phyloP scores from a whole-genome alignment of 2,113 vertebrate species.

The Chinchilla lanigera region DNA sequence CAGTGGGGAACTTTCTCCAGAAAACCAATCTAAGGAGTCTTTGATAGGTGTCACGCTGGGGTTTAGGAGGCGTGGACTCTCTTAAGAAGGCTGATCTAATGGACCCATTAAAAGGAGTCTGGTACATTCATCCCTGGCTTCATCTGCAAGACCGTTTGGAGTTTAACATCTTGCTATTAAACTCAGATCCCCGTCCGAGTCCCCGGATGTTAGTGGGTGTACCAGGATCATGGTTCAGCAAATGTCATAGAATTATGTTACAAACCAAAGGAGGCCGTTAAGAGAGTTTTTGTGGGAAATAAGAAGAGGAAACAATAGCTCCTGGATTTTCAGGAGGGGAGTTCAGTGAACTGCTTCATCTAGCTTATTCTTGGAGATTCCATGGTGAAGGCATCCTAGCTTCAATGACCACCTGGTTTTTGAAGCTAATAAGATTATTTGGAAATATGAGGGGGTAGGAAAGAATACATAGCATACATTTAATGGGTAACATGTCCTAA shows the following conservation, averaged over 20 bases:
- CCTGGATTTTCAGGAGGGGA: neutral
- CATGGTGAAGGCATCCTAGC: neutral
- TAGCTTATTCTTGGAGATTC: neutral
- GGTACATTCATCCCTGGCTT: neutral
- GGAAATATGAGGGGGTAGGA: neutral
- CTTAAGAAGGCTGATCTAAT: neutral
- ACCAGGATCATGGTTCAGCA: neutral
- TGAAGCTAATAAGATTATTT: neutral
- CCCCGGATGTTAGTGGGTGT: neutral
- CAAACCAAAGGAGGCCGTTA: neutral
- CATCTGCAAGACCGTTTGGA: neutral
- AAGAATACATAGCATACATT: no score
- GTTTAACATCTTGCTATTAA: neutral
- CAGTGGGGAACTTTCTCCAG: neutral
- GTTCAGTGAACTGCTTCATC: neutral
- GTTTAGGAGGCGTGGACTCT: neutral
- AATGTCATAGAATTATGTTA: neutral
- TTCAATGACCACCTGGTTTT: neutral
- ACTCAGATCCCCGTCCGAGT: neutral
- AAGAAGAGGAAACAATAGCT: neutral
- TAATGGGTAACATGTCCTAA: neutral
- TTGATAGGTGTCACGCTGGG: neutral
- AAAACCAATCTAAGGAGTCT: neutral
- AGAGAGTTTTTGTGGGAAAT: neutral
- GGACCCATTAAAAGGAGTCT: neutral